Conservation (phyloP, 2,797 vertebrate genomes). For the Peromyscus eremicus region DNA sequence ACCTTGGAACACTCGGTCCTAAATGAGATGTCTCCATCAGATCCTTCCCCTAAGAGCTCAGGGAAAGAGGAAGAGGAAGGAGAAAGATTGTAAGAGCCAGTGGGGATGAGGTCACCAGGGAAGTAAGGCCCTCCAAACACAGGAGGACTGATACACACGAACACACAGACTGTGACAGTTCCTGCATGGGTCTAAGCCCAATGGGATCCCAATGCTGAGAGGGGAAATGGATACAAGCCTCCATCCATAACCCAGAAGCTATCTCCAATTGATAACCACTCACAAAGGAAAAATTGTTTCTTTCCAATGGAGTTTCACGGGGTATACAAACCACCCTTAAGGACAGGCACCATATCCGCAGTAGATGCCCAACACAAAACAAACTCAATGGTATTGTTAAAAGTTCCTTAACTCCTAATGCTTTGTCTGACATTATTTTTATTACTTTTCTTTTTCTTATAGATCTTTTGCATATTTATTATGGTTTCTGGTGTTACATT, state of each 20-base stretch:
- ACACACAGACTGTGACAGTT: neutral
- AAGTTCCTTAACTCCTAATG: neutral
- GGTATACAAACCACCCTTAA: neutral
- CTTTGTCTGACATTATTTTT: neutral
- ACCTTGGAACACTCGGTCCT: neutral
- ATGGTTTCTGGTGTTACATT: neutral
- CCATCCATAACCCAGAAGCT: neutral
- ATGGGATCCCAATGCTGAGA: neutral
- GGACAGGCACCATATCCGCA: neutral
- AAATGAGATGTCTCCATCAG: neutral
- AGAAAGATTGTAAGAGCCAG: neutral
- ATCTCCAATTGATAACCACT: neutral
- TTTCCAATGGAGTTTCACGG: neutral
- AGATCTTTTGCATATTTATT: neutral
- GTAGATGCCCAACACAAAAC: neutral
- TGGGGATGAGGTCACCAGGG: neutral
- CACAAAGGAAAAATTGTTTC: neutral
- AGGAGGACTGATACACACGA: neutral
- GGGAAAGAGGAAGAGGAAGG: neutral
- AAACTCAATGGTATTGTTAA: neutral
- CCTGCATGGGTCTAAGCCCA: neutral
- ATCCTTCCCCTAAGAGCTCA: neutral
- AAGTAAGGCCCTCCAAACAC: neutral
- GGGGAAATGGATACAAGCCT: too few species aligned
- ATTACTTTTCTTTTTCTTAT: neutral